Percentiles rank a stretch among this genome's conserved stretches.
These are phyloP conservation scores for Sebastes iracundus DNA, from an alignment of 2,797 vertebrate species.

Conservation along the genomic window DNA sequence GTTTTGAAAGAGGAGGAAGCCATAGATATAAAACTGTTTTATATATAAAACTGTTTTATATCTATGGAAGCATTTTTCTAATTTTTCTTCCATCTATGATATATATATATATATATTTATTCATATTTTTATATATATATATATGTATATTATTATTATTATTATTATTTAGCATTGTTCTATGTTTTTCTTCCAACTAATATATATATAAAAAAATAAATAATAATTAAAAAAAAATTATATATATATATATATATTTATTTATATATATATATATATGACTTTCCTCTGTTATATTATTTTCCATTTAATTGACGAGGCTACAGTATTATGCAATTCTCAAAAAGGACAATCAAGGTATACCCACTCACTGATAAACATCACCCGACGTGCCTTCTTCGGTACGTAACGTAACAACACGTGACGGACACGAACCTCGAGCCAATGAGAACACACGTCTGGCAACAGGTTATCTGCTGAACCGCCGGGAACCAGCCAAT, in stretches of 20 bases:
- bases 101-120: too few relatives aligned
- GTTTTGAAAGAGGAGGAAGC: background rate
- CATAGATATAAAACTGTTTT: too few relatives aligned
- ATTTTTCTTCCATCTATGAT: background rate
- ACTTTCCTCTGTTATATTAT: background rate
- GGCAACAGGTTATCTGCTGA: slow-evolving; percentile 44
- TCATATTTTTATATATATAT: too few relatives aligned
- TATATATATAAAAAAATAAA: too few relatives aligned
- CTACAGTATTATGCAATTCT: slow-evolving; percentile 7
- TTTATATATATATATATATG: too few relatives aligned
- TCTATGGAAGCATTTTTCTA: background rate
- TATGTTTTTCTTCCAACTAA: too few relatives aligned
- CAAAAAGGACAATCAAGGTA: slow-evolving; percentile 54
- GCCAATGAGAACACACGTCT: slow-evolving; percentile 39
- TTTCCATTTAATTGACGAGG: background rate
- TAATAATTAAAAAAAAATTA: too few relatives aligned
- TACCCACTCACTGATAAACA: slow-evolving; percentile 21
- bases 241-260: too few relatives aligned
- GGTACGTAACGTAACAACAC: background rate
- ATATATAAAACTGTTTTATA: too few relatives aligned
- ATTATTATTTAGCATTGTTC: too few relatives aligned
- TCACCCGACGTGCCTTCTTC: slow-evolving; percentile 31
- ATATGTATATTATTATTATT: too few relatives aligned
- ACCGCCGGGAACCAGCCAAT: slow-evolving; percentile 44
- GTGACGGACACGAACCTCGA: slow-evolving; percentile 2